phyloP scores from a whole-genome alignment of 37 sponge, comb jelly and placozoan species.

The Spongilla lacustris region DNA sequence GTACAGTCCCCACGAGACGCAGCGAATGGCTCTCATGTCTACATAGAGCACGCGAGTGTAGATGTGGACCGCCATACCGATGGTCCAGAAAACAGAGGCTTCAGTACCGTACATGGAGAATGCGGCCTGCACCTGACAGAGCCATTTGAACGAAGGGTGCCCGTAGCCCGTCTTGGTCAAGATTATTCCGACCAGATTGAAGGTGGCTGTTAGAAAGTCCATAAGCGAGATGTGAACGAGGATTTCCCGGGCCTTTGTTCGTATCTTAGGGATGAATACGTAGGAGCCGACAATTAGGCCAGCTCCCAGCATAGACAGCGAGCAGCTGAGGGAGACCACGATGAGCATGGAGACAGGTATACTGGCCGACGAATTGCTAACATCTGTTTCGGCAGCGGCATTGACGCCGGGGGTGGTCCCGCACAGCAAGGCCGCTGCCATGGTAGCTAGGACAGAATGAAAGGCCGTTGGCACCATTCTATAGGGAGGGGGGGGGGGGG shows the following conservation, averaged over 20 bases:
- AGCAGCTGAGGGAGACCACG: slow-evolving; percentile 36
- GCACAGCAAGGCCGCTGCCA: too few species aligned
- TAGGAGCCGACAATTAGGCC: slow-evolving; percentile 64
- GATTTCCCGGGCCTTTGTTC: slow-evolving; percentile 47
- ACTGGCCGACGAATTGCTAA: too few species aligned
- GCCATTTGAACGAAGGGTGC: not conserved
- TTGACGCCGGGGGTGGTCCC: too few species aligned
- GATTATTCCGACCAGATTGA: slow-evolving; percentile 52
- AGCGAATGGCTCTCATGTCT: not conserved
- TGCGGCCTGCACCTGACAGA: slow-evolving; percentile 49
- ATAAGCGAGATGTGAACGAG: slow-evolving; percentile 75
- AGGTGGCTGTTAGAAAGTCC: slow-evolving; percentile 51
- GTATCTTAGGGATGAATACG: slow-evolving; percentile 23
- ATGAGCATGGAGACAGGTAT: not conserved
- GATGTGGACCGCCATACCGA: slow-evolving; percentile 58
- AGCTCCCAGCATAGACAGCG: slow-evolving; percentile 65
- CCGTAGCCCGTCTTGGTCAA: not conserved
- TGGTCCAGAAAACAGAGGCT: slow-evolving; percentile 72
- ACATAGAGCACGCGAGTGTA: slow-evolving; percentile 18
- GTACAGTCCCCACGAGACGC: not conserved
- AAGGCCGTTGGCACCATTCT: too few species aligned
- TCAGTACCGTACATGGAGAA: slow-evolving; percentile 64
- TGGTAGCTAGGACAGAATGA: too few species aligned
- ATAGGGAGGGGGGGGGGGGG: too few species aligned
- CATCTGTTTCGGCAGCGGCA: too few species aligned